Percentiles rank a stretch among this genome's conserved stretches.
Evolutionary conservation across 2,797 vertebrate species (phyloP).

Genomic region (Hydrophis major): DNA sequence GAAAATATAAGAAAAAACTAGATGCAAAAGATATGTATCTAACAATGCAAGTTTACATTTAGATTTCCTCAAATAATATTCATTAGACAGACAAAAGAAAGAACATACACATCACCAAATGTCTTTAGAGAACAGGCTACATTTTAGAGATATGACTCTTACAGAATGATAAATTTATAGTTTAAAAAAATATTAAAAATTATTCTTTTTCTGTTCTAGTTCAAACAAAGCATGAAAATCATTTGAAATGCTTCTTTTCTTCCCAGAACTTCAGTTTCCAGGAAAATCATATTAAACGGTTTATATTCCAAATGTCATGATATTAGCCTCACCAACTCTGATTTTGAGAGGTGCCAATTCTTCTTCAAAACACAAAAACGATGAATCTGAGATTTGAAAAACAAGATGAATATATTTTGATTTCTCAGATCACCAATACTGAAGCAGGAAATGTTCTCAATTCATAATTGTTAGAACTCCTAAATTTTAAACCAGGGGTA

Average conservation of each 20-base stretch:
- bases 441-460: not conserved
- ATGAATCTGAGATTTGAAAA: not conserved
- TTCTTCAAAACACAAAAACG: not conserved
- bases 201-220: not conserved
- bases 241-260: slow-evolving; percentile 1
- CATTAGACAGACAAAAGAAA: not conserved
- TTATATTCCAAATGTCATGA: not conserved
- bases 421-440: not conserved
- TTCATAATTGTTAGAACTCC: not conserved
- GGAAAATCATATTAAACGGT: not conserved
- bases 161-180: not conserved
- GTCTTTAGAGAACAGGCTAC: not conserved
- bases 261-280: not conserved
- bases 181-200: not conserved
- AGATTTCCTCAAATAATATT: not conserved
- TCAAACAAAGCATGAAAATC: not conserved
- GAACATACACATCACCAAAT: not conserved
- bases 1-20: not conserved
- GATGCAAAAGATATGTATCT: not conserved
- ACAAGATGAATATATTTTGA: not conserved
- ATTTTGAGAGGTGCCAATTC: not conserved
- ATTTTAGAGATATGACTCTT: not conserved
- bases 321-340: not conserved
- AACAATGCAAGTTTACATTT: not conserved
- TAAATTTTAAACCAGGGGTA: not conserved